phyloP scores from a whole-genome alignment of 2,113 vertebrate genomes.

The Gymnarchus niloticus region DNA sequence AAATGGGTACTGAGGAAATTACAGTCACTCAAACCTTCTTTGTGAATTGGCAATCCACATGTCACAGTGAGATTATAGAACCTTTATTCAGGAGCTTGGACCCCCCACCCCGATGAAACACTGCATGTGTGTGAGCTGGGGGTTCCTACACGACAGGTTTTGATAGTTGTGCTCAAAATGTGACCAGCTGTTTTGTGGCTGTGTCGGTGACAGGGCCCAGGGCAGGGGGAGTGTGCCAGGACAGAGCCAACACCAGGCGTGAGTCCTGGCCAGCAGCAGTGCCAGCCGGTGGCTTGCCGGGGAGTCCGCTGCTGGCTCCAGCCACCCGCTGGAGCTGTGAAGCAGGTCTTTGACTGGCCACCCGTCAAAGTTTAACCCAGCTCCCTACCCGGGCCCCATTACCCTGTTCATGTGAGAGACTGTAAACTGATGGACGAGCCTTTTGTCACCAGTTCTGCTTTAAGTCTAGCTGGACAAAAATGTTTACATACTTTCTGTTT shows the following conservation, averaged over 20 bases:
- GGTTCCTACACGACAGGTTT: background rate
- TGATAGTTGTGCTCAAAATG: background rate
- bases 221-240: background rate
- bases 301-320: background rate
- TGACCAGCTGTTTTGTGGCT: background rate
- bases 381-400: background rate
- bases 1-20: constrained; percentile 34
- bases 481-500: background rate
- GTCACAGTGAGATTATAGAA: background rate
- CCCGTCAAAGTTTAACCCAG: background rate
- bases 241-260: background rate
- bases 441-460: background rate
- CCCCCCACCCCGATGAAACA: background rate
- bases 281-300: background rate
- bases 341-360: background rate
- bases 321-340: background rate
- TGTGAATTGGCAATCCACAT: background rate
- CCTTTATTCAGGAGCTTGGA: background rate
- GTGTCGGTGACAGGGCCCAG: background rate
- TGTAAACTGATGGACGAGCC: background rate
- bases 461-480: background rate
- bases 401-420: background rate
- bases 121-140: background rate
- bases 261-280: background rate
- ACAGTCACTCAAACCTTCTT: constrained; percentile 37